Conservation (phyloP, 2,888 invertebrate species). For the Cephus spinipes region DNA sequence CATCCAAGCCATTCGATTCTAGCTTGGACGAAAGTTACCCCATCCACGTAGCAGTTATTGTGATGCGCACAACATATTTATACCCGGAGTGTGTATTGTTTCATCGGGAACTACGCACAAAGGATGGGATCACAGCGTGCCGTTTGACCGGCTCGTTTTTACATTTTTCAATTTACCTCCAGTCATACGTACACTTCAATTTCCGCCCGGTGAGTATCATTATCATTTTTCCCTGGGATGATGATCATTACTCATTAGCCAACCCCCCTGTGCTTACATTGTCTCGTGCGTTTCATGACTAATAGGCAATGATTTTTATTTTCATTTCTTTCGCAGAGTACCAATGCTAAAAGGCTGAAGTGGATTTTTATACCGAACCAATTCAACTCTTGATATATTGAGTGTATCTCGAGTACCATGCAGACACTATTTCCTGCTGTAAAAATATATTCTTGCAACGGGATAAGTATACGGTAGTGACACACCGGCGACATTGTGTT, state of each 20-base stretch:
- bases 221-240: background rate
- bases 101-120: slow-evolving; percentile 37
- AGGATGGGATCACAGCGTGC: slow-evolving; percentile 27
- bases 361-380: background rate
- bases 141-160: slow-evolving; percentile 31
- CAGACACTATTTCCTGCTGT: background rate
- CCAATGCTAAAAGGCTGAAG: background rate
- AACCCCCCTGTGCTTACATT: background rate
- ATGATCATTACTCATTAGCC: background rate
- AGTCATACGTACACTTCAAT: background rate
- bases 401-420: background rate
- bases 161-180: slow-evolving; percentile 34
- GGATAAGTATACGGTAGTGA: slow-evolving; percentile 43
- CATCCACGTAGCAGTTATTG: slow-evolving; percentile 41
- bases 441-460: slow-evolving; percentile 19
- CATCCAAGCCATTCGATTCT: background rate
- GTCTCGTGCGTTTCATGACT: background rate
- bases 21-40: slow-evolving; percentile 37
- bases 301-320: background rate
- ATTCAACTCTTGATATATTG: background rate
- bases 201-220: background rate
- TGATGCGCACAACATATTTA: slow-evolving; percentile 49
- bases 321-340: background rate
- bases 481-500: slow-evolving; percentile 29
- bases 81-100: slow-evolving; percentile 46